A percentile compares a stretch with the other conserved stretches of the same genome.
phyloP scores from a whole-genome alignment of 2,797 vertebrate species.

The Crenichthys baileyi region DNA sequence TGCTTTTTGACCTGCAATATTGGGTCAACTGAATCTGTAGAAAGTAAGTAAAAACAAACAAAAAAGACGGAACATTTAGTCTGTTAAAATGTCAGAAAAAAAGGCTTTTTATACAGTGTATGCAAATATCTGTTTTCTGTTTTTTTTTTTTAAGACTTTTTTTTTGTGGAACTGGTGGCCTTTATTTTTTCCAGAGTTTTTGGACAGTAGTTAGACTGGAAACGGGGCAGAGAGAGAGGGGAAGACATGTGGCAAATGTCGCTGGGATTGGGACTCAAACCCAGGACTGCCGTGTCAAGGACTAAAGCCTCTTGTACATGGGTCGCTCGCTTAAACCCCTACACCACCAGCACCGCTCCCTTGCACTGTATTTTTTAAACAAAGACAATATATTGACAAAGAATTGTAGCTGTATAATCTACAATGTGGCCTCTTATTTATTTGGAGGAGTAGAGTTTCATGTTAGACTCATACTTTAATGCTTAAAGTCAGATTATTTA shows the following conservation, averaged over 20 bases:
- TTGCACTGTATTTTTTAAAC: not conserved
- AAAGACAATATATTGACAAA: not conserved
- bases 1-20: no score
- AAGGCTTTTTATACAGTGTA: not conserved
- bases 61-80: not conserved
- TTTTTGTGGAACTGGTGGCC: no score
- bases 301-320: no score
- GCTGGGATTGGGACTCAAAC: no score
- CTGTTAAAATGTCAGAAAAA: not conserved
- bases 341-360: no score
- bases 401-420: not conserved
- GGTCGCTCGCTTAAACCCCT: no score
- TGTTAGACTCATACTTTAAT: constrained; percentile 24
- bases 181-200: no score
- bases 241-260: no score
- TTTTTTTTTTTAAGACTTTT: not conserved
- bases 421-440: not conserved
- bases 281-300: no score
- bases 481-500: constrained; percentile 39
- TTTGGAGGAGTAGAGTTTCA: constrained; percentile 34
- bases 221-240: no score
- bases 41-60: not conserved
- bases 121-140: not conserved
- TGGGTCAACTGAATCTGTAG: not conserved
- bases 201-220: no score